Conservation (phyloP, 2,113 vertebrate species). For the Delphinapterus leucas region DNA sequence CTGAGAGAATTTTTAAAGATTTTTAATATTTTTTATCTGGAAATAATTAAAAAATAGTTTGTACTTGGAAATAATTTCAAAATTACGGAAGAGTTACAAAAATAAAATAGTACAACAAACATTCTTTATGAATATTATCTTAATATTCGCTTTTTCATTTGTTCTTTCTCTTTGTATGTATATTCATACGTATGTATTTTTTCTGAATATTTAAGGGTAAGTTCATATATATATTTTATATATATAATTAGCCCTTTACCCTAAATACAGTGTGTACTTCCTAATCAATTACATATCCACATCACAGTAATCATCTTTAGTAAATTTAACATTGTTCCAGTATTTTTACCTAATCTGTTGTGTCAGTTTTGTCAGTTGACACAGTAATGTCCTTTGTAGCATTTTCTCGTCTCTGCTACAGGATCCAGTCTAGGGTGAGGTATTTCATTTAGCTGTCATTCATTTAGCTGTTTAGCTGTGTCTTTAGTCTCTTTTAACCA, state of each 20-base stretch:
- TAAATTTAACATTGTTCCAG: not conserved
- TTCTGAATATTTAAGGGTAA: not conserved
- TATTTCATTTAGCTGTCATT: not conserved
- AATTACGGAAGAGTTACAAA: not conserved
- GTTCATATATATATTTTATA: not conserved
- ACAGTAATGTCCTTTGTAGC: not conserved
- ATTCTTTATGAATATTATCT: not conserved
- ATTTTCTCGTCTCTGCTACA: not conserved
- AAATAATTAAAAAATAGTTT: not conserved
- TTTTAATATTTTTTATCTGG: not conserved
- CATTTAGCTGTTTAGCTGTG: not conserved
- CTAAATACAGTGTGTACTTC: not conserved
- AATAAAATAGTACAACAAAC: not conserved
- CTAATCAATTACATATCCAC: not conserved
- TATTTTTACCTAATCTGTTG: not conserved
- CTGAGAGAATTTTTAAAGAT: not conserved
- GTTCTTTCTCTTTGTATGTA: not conserved
- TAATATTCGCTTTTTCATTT: not conserved
- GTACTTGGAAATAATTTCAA: not conserved
- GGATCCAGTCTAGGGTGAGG: not conserved
- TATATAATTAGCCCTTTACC: not conserved
- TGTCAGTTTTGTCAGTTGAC: not conserved
- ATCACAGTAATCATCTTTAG: not conserved
- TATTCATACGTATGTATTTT: not conserved
- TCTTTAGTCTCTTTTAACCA: not conserved